phyloP scores from a whole-genome alignment of 2,888 invertebrate species.

The Harpalus rubripes region DNA sequence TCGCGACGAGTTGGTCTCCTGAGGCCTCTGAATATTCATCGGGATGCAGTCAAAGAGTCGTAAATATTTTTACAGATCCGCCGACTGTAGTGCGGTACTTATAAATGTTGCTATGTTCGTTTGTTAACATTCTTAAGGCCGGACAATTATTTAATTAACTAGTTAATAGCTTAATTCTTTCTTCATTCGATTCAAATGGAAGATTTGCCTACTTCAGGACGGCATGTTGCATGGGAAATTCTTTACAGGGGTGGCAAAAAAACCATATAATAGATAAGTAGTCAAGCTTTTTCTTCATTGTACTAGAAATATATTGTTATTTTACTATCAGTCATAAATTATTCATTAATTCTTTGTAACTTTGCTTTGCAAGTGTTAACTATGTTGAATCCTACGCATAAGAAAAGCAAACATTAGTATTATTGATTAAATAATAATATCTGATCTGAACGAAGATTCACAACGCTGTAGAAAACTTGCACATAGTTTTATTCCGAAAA shows the following conservation, averaged over 20 bases:
- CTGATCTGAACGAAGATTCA: no score
- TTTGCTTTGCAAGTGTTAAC: no score
- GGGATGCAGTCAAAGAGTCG: constrained; percentile 33
- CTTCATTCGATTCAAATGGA: constrained; percentile 36
- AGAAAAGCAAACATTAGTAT: no score
- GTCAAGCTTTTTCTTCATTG: not conserved
- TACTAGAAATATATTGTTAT: not conserved
- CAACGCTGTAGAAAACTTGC: no score
- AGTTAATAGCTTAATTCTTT: constrained; percentile 54
- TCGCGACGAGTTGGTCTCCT: constrained; percentile 39
- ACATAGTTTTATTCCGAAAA: no score
- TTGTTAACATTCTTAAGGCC: constrained; percentile 33
- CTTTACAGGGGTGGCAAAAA: constrained; percentile 13
- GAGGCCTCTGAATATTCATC: constrained; percentile 50
- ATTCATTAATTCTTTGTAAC: not conserved
- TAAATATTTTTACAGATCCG: constrained; percentile 51
- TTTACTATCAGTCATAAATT: not conserved
- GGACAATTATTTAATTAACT: constrained; percentile 45
- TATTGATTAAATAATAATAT: no score
- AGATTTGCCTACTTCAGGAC: constrained; percentile 8
- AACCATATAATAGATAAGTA: not conserved
- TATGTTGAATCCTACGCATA: no score
- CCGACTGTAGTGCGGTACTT: constrained; percentile 39
- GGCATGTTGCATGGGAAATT: not conserved
- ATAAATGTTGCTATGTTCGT: constrained; percentile 29